These are phyloP conservation scores for Caenorhabditis doughertyi DNA, from an alignment of 2,888 invertebrate genomes.

Conservation along the genomic window DNA sequence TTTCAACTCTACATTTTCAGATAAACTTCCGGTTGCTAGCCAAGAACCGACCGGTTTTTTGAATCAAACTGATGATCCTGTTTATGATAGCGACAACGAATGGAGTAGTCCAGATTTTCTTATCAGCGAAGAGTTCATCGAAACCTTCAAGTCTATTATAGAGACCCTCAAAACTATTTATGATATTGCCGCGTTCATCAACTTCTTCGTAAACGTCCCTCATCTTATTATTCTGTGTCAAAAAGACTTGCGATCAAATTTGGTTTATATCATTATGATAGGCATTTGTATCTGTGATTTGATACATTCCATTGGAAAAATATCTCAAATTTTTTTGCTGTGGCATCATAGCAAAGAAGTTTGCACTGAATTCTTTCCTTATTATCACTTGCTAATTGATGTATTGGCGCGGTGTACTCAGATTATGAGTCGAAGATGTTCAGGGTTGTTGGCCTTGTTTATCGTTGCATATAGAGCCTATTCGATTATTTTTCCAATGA, in stretches of 20 bases:
- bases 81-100: no score
- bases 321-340: not conserved
- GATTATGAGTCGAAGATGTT: slow-evolving; percentile 3
- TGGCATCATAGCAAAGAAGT: not conserved
- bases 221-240: not conserved
- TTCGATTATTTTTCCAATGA: not conserved
- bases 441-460: not conserved
- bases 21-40: no score
- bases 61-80: no score
- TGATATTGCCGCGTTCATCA: not conserved
- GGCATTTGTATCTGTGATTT: slow-evolving; percentile 7
- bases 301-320: not conserved
- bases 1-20: no score
- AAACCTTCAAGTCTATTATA: not conserved
- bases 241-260: not conserved
- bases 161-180: not conserved
- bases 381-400: not conserved
- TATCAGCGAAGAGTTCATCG: not conserved
- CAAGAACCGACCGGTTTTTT: no score
- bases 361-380: not conserved
- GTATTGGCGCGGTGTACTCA: not conserved
- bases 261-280: slow-evolving; percentile 2
- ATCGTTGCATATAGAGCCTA: not conserved
- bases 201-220: not conserved
- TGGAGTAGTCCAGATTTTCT: not conserved